Conservation (phyloP, 1,140 invertebrate genomes). For the Papilio xuthus region DNA sequence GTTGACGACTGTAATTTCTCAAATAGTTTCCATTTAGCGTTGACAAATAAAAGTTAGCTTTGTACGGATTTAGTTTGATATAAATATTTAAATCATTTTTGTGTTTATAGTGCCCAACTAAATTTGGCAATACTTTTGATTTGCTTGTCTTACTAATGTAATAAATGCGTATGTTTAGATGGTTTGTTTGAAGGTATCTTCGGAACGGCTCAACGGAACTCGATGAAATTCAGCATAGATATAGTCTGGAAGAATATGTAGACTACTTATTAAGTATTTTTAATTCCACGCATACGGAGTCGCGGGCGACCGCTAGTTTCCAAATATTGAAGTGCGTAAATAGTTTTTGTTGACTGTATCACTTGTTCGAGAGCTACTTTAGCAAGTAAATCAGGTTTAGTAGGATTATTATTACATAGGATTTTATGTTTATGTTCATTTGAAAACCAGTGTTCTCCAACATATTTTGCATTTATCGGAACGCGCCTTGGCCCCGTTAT, state of each 20-base stretch:
- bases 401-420: not conserved
- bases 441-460: constrained; percentile 7
- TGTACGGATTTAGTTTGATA: not conserved
- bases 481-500: constrained; percentile 29
- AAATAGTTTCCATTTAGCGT: not conserved
- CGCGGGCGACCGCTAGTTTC: too few relatives aligned
- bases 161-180: too few relatives aligned
- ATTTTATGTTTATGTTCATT: constrained; percentile 20
- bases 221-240: too few relatives aligned
- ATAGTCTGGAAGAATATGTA: too few relatives aligned
- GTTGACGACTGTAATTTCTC: not conserved
- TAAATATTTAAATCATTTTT: not conserved
- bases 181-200: too few relatives aligned
- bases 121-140: not conserved
- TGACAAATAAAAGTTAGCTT: not conserved
- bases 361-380: not conserved
- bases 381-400: not conserved
- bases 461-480: constrained; percentile 25
- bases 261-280: too few relatives aligned
- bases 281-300: too few relatives aligned
- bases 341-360: not conserved
- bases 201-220: too few relatives aligned
- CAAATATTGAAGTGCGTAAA: not conserved
- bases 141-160: not conserved
- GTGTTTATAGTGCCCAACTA: not conserved